These are phyloP conservation scores for Leptinotarsa undecemlineata DNA, from an alignment of 1,140 invertebrate species.

Conservation along the genomic window DNA sequence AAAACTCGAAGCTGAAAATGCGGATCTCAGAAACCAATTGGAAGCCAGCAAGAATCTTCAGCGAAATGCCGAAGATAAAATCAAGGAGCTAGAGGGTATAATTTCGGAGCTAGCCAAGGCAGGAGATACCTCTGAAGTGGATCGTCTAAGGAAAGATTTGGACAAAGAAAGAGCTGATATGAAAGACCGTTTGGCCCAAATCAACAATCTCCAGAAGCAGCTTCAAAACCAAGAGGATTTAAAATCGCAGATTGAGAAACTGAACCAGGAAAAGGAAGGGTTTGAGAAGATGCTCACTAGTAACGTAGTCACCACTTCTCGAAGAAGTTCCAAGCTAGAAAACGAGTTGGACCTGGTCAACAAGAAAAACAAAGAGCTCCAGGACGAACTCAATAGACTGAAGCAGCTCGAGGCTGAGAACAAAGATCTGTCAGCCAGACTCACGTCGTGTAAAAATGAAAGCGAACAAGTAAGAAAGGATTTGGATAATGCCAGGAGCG, in stretches of 20 bases:
- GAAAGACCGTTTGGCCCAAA: not conserved
- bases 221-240: not conserved
- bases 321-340: constrained; percentile 35
- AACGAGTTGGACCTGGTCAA: constrained; percentile 21
- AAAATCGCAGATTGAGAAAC: constrained; percentile 6
- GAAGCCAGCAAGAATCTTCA: too few species aligned
- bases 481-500: constrained; percentile 11
- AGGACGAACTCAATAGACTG: constrained; percentile 22
- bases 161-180: constrained; percentile 20
- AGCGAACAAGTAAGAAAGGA: constrained; percentile 30
- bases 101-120: not conserved
- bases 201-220: constrained; percentile 1
- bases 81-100: not conserved
- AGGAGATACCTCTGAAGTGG: not conserved
- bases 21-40: not conserved
- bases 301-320: constrained; percentile 27
- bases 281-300: constrained; percentile 36
- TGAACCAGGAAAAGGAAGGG: constrained; percentile 34
- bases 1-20: constrained; percentile 1
- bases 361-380: constrained; percentile 23
- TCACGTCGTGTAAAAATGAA: constrained; percentile 30
- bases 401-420: constrained; percentile 30
- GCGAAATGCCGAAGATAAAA: not conserved
- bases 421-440: constrained; percentile 27
- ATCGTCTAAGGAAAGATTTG: constrained; percentile 7